Conservation (phyloP, 2,888 invertebrate species). For the Ochropleura leucogaster region DNA sequence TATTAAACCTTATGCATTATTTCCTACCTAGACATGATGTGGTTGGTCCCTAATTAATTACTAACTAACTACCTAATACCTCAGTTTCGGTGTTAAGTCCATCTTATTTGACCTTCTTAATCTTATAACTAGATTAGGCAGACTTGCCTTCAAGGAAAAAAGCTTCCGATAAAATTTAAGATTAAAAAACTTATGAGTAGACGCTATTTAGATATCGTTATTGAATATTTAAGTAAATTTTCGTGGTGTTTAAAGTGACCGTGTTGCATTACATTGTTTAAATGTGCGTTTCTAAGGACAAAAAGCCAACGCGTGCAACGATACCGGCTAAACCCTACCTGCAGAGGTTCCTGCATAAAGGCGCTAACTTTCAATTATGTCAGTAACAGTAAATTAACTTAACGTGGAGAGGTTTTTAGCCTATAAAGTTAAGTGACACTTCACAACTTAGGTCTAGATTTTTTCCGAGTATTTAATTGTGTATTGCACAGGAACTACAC, state of each 20-base stretch:
- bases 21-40: constrained; percentile 28
- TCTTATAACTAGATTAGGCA: not conserved
- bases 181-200: not conserved
- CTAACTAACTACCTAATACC: not conserved
- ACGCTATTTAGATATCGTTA: not conserved
- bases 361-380: not conserved
- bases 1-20: not conserved
- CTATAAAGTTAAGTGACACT: not conserved
- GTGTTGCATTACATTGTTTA: not conserved
- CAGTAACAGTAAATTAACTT: not conserved
- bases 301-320: not conserved
- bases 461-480: not conserved
- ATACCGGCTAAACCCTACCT: not conserved
- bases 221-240: not conserved
- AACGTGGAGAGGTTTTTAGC: not conserved
- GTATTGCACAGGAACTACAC: not conserved
- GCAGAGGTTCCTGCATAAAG: not conserved
- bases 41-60: constrained; percentile 11
- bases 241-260: not conserved
- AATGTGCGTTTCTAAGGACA: not conserved
- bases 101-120: constrained; percentile 51
- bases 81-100: constrained; percentile 26
- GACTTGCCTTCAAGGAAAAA: too few species aligned
- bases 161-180: too few species aligned
- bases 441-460: not conserved